These are phyloP conservation scores for Plectropomus leopardus DNA, from an alignment of 2,113 vertebrate species.

Conservation along the genomic window DNA sequence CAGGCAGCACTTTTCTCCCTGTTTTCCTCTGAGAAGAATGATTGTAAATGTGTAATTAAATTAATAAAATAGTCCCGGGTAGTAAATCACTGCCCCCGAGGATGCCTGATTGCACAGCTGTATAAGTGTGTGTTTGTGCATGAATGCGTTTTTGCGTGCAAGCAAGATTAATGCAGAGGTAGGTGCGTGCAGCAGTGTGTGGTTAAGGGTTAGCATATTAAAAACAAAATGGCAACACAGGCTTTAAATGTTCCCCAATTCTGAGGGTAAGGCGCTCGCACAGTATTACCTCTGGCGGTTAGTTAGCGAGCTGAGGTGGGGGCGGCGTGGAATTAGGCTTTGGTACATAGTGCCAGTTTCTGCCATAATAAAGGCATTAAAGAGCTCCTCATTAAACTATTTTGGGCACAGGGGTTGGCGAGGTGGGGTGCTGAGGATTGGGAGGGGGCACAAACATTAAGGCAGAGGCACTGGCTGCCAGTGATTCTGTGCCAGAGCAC, in stretches of 20 bases:
- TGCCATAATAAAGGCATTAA: slow-evolving; percentile 81
- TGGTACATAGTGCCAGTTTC: slow-evolving; percentile 65
- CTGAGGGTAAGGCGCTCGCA: slow-evolving; percentile 41
- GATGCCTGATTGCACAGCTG: slow-evolving; percentile 59
- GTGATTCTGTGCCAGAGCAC: slow-evolving; percentile 75
- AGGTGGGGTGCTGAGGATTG: slow-evolving; percentile 23
- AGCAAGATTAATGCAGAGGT: slow-evolving; percentile 33
- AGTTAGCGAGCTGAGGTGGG: slow-evolving; percentile 53
- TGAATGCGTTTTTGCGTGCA: slow-evolving; percentile 32
- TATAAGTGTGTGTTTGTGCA: slow-evolving; percentile 40
- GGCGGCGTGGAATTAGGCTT: slow-evolving; percentile 46
- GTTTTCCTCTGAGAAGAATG: slow-evolving; percentile 72
- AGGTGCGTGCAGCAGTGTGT: slow-evolving; percentile 32
- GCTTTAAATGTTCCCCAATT: slow-evolving; percentile 62
- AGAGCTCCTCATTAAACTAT: slow-evolving; percentile 82
- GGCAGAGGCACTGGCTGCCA: slow-evolving; percentile 59
- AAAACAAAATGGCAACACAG: slow-evolving; percentile 66
- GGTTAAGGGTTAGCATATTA: slow-evolving; percentile 50
- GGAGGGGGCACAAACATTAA: slow-evolving; percentile 45
- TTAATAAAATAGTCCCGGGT: slow-evolving; percentile 80
- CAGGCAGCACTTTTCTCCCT: slow-evolving; percentile 80
- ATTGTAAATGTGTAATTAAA: slow-evolving; percentile 84
- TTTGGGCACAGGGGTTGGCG: slow-evolving; percentile 74
- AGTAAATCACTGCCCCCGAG: slow-evolving; percentile 78
- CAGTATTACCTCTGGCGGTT: slow-evolving; percentile 53